phyloP scores from a whole-genome alignment of 2,113 vertebrate species.

The Eurypyga helias region DNA sequence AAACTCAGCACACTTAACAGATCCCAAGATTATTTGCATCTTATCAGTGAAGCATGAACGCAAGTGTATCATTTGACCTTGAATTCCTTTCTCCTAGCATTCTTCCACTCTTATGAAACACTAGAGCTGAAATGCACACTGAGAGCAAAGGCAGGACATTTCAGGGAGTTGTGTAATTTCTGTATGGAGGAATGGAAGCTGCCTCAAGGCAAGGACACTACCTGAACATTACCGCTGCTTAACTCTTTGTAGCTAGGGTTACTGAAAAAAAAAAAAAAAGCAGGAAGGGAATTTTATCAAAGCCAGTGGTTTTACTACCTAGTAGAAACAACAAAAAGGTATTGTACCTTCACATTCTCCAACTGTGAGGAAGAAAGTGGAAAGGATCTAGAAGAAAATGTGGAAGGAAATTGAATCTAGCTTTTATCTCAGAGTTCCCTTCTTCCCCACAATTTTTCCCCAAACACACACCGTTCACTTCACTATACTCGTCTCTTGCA shows the following conservation, averaged over 20 bases:
- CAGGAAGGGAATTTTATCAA: background rate
- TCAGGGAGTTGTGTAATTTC: background rate
- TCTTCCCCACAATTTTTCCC: background rate
- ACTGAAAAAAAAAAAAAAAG: no score
- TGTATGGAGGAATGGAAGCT: background rate
- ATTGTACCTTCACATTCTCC: background rate
- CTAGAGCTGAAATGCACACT: background rate
- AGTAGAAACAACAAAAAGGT: background rate
- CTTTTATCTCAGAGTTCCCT: background rate
- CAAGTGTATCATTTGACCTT: background rate
- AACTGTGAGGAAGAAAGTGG: background rate
- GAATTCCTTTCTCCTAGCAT: background rate
- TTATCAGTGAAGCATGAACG: background rate
- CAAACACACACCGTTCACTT: background rate
- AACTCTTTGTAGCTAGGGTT: background rate
- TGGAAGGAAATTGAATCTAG: background rate
- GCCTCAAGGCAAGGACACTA: background rate
- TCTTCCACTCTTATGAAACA: background rate
- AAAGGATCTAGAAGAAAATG: background rate
- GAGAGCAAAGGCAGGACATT: background rate
- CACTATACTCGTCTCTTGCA: background rate
- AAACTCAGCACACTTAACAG: background rate
- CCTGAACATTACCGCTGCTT: rapidly evolving
- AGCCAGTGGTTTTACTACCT: background rate
- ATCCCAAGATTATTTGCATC: background rate